Evolutionary conservation across 92 coral and sea anemone genomes (phyloP).

Genomic region (Epizoanthus illoricatus): DNA sequence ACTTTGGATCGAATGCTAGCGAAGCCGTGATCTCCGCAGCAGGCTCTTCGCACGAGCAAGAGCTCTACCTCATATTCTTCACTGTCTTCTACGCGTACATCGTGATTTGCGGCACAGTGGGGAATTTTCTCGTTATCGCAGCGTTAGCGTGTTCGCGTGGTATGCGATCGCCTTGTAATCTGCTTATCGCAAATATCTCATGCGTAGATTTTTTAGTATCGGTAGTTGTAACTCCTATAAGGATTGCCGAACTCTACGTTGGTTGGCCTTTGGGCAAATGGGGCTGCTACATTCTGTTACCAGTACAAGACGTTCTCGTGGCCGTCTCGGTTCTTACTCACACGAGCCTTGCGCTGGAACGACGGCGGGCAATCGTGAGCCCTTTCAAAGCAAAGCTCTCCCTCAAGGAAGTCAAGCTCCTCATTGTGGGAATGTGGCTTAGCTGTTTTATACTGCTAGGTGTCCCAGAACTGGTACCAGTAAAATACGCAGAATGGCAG

Average conservation of each 20-base stretch:
- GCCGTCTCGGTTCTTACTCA: slow-evolving; percentile 14
- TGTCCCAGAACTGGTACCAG: background rate
- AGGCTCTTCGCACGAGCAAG: background rate
- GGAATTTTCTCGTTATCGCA: slow-evolving; percentile 1
- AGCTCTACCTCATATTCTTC: slow-evolving; percentile 1
- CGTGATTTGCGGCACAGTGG: background rate
- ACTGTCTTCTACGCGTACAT: slow-evolving; percentile 1
- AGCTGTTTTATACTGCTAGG: background rate
- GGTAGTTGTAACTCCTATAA: background rate
- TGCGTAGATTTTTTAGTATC: background rate
- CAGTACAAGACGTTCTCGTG: background rate
- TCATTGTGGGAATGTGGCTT: slow-evolving; percentile 10
- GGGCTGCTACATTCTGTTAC: slow-evolving; percentile 11
- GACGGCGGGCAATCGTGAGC: slow-evolving; percentile 6
- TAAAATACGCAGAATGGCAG: background rate
- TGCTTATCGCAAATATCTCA: slow-evolving; percentile 10
- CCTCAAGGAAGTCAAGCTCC: slow-evolving; percentile 3
- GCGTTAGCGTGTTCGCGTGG: background rate
- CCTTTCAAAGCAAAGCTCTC: slow-evolving; percentile 5
- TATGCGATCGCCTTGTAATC: slow-evolving; percentile 10
- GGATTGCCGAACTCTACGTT: slow-evolving; percentile 1
- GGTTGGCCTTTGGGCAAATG: slow-evolving; percentile 14
- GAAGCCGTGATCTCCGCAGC: background rate
- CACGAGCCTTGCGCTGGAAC: slow-evolving; percentile 3
- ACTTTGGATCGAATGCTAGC: background rate